phyloP scores from a whole-genome alignment of 2,797 vertebrate genomes.

The Myotis vivesi region DNA sequence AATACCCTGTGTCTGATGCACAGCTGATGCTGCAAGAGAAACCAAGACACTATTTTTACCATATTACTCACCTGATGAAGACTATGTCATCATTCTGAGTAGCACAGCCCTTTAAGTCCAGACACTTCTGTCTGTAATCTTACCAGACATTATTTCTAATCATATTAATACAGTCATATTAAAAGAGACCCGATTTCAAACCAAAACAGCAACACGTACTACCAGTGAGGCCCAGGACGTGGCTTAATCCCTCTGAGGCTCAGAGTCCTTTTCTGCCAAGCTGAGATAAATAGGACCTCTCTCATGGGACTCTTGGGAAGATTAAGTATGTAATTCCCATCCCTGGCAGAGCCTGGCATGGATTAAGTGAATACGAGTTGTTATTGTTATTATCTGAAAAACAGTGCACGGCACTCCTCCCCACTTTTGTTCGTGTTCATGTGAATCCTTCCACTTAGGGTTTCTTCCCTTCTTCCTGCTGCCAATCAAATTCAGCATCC shows the following conservation, averaged over 20 bases:
- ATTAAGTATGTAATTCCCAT: neutral
- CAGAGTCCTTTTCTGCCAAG: neutral
- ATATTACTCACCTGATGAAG: neutral
- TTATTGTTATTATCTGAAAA: neutral
- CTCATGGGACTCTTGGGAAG: neutral
- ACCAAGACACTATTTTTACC: neutral
- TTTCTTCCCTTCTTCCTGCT: neutral
- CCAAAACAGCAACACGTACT: neutral
- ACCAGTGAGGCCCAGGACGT: neutral
- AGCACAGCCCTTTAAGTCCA: neutral
- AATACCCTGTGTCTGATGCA: accelerated
- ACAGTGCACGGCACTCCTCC: neutral
- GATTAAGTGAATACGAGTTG: neutral
- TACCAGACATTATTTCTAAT: neutral
- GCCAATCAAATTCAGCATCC: too few species aligned
- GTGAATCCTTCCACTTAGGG: neutral
- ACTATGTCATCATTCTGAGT: too few species aligned
- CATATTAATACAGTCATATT: neutral
- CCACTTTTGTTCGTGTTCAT: neutral
- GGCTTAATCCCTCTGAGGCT: neutral
- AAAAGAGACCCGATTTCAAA: neutral
- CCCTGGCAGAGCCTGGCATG: neutral
- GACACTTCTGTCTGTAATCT: neutral
- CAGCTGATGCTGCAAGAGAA: neutral
- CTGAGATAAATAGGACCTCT: neutral